A percentile compares a stretch with the other conserved stretches of the same genome.
phyloP scores from a whole-genome alignment of 92 coral and sea anemone genomes.

The Micromussa lordhowensis region DNA sequence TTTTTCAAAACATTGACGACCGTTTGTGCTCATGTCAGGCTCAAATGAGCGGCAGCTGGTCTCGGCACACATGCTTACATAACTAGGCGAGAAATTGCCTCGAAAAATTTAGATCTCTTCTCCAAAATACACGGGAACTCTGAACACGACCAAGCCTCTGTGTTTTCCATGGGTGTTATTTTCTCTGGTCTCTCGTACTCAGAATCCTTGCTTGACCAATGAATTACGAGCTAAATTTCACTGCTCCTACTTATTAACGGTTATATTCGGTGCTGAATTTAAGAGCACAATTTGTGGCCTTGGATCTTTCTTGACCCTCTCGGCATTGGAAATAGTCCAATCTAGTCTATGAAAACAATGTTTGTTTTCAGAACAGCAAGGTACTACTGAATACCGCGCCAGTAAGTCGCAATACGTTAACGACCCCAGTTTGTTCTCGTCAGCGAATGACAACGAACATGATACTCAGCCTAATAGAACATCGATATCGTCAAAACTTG shows the following conservation, averaged over 20 bases:
- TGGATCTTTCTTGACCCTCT: background rate
- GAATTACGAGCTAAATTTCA: background rate
- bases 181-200: background rate
- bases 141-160: background rate
- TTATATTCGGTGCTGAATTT: background rate
- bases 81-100: background rate
- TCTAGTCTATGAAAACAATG: background rate
- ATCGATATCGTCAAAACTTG: background rate
- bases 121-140: background rate
- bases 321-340: background rate
- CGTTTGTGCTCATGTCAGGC: background rate
- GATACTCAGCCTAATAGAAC: background rate
- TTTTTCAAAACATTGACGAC: background rate
- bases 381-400: background rate
- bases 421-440: background rate
- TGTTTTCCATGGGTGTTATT: background rate
- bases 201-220: background rate
- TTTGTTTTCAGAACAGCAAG: background rate
- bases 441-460: background rate
- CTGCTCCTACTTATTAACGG: background rate
- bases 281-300: background rate
- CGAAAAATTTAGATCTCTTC: background rate
- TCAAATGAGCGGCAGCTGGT: background rate
- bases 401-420: background rate
- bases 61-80: background rate